These are phyloP conservation scores for Cromileptes altivelis DNA, from an alignment of 2,113 vertebrate species.

Conservation along the genomic window DNA sequence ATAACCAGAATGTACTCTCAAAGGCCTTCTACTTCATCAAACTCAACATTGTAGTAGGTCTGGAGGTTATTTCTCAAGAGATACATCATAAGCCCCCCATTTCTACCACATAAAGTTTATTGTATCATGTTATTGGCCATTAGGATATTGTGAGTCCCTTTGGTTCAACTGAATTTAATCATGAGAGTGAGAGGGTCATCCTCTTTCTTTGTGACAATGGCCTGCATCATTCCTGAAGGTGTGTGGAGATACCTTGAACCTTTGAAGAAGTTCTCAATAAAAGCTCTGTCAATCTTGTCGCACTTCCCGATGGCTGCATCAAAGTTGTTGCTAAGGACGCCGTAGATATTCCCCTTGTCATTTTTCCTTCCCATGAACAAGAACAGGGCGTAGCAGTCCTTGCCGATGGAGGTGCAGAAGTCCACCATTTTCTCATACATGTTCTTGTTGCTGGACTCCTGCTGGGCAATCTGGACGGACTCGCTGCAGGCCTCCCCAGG, in stretches of 20 bases:
- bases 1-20: not conserved
- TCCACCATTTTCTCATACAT: constrained; percentile 77
- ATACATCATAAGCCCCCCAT: not conserved
- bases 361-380: constrained; percentile 80
- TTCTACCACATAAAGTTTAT: not conserved
- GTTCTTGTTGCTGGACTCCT: constrained; percentile 67
- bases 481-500: constrained; percentile 38
- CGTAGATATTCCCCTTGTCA: constrained; percentile 78
- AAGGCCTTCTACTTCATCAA: not conserved
- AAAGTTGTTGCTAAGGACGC: constrained; percentile 86
- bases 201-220: constrained; percentile 66
- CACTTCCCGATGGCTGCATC: constrained; percentile 75
- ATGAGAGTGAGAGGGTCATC: constrained; percentile 76
- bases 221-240: constrained; percentile 80
- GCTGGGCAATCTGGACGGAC: constrained; percentile 72
- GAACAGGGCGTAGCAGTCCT: constrained; percentile 85
- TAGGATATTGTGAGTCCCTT: not conserved
- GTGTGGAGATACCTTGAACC: constrained; percentile 76
- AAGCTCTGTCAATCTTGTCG: constrained; percentile 67
- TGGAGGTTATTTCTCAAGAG: not conserved
- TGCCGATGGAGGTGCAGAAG: constrained; percentile 83
- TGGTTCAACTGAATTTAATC: constrained; percentile 83
- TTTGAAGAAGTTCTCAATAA: constrained; percentile 84
- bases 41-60: not conserved
- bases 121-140: not conserved